Evolutionary conservation across 2,113 vertebrate species (phyloP), one percentile per base, ranked within the genome.

Genomic region (Elephas maximus): DNA sequence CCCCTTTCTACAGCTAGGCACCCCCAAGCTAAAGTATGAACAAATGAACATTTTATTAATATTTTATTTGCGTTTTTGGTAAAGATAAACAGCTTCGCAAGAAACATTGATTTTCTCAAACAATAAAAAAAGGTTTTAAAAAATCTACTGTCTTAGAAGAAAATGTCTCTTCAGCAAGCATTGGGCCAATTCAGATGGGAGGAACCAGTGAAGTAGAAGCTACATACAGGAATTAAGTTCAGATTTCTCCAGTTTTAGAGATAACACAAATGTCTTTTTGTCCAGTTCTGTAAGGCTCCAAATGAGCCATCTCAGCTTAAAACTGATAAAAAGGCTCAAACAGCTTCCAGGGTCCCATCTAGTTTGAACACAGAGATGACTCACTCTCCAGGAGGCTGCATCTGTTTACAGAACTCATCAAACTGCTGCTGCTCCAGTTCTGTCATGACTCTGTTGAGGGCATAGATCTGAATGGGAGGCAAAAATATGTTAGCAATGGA

Each of bases 361-460:
- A 20, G 51, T 18, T 7, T 69, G 28, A 10, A 9, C n/a, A 73
- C 33, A 8, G 51, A 1, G 12, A 37, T 1, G 23, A 60, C 44
- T 99, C 98, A 99, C 74, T 99, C 99, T 76, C 98, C 98, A 5
- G 99, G 98, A 2, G 99, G 98, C 97, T 99, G 99, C 99, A 99
- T 99, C 98, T 99, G 99, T 97, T 99, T 99, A 97, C 99, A 99
- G 95, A 99, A 99, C 84, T 99, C 98, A 76, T 99, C 99, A 37
- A 99, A 99, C 98, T 99, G 99, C 98, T 99, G 99, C 98, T 99
- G 99, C 95, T 99, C 99, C 98, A 99, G 98, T 86, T 99, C 99
- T 0, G 99, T 99, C 99, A 99, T 99, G 97, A 99, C 99, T 77
- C 99, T 99, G 98, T 99, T 99, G 97, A 99, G 98, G 37, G 99